Base-by-base conservation (phyloP, 2,888 invertebrate genomes). In the Chymomyza amoena region DNA sequence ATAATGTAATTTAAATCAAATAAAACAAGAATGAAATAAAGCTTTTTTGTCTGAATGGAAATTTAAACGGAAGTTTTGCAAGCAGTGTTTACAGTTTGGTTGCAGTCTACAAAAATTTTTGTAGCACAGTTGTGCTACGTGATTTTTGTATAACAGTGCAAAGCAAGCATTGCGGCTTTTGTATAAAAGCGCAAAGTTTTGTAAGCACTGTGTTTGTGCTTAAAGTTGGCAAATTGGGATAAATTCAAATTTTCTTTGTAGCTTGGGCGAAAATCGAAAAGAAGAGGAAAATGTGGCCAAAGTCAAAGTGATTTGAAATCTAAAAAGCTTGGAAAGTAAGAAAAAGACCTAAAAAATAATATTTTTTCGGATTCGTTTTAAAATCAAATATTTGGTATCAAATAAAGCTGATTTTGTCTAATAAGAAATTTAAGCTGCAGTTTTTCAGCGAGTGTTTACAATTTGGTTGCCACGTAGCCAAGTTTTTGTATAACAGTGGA, bases 1-100 rank as follows among this genome's bases (percentile, higher is more conserved):
- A 32, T 72, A 66, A 78, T 51, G 51, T 83, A 86, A 79, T 83
- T 84, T 81, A 82, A 82, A 81, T 77, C 81, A 83, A 81, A 79
- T 65, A 59, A 57, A 64, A 62, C 66, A 64, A 70, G 18, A 16
- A 61, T 64, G 67, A 72, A 69, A 63, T 64, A 69, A 57, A 57
- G 28, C 18, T 54, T 18, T 20, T 45, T 54, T 16, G 20, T 54
- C 54, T 4, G 6, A 54, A 54, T 18, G 18, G 18, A n/a, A 54
- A 54, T 9, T 10, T n/a, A 54, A 54, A 54, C 3, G 13, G 39
- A 13, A 45, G 39, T 45, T 45, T 45, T 6, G 13, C 10, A 45
- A 13, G 39, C 13, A 45, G 3, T 45, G 39, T 45, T 1, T n/a
- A n/a, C n/a, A n/a, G n/a, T 25, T 25, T 25, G 25, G 2, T 25